Evolutionary conservation across 2,113 vertebrate species (phyloP), one percentile per base, ranked within the genome.

Genomic region (Anser cygnoides): DNA sequence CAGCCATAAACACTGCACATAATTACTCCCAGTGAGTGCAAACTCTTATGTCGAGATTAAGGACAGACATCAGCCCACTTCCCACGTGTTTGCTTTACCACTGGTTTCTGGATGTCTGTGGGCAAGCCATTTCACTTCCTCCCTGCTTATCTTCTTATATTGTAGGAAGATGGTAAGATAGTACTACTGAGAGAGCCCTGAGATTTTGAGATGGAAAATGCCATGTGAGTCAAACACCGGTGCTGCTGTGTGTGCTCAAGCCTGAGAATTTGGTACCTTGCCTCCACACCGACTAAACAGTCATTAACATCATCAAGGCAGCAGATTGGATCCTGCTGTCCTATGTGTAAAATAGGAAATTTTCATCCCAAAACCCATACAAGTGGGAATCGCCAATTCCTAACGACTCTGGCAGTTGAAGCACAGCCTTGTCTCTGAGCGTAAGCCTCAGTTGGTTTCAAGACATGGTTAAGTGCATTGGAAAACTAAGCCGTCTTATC

Each of bases 141-240:
- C 11, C 55, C 15, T 55, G 20, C 33, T 68, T 21, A 26, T 35
- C 19, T 73, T 77, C 16, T 10, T 39, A 39, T 81, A 74, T 49
- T 31, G n/a, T 7, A 63, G 54, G 49, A 54, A 33, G 33, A 23
- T 2, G 4, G 23, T 22, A 26, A 28, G 26, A 67, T 5, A 29
- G 13, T 15, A 68, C 21, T 58, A 7, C 13, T 52, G 58, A 41
- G 76, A 81, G 59, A 23, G 3, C 39, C 31, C 84, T 31, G 57
- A 39, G 25, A 57, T 52, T 67, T 87, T 80, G 28, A 67, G 54
- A 44, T 25, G 9, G 44, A 76, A 75, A 52, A 35, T 28, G 6
- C 16, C 6, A 9, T 49, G 11, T 0, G 2, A 80, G 13, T 43
- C 12, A 50, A 58, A 39, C 13, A 41, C 23, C 0, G 2, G 13